Evolutionary conservation across 2,797 vertebrate species (phyloP), one percentile per base, ranked within the genome.

Genomic region (Glossophaga mutica): DNA sequence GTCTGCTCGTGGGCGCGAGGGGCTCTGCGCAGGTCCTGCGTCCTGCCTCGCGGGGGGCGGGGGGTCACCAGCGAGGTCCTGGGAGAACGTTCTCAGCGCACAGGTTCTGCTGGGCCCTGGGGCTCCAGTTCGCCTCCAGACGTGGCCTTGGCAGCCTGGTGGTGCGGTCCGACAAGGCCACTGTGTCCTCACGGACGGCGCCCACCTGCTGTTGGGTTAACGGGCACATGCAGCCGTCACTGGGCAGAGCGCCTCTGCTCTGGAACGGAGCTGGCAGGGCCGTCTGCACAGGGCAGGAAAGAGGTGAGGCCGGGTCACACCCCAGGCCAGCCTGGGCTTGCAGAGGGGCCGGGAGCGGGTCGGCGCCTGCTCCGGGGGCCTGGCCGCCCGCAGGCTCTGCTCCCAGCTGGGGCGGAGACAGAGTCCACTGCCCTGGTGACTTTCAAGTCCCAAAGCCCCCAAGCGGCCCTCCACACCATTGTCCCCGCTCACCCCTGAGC

Each of bases 181-280:
- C n/a, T 32, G 21, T n/a, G 39, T 48, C 24, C 26, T 84, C 50
- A 26, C 50, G 26, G 34, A 32, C 0, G 0, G 12, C 29, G 9
- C 32, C 57, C 9, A 22, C 37, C 82, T n/a, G 7, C 67, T 6
- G 0, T 76, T n/a, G 1, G 68, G 62, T 12, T 37, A 46, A 21
- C 11, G 39, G 68, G 34, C 7, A 0, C 10, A 8, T 4, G 19
- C 76, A 48, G 16, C 73, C 2, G 0, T 32, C n/a, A 0, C 0
- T 32, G 73, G 74, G 90, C 57, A 8, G 15, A 32, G 62, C 48
- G 8, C 70, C 12, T 19, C 34, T 29, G 48, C 24, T 10, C 9
- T 26, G n/a, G 29, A 37, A 1, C 12, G 34, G 37, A 19, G 39
- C 59, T 9, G 55, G 16, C 22, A 42, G 52, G 52, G 42, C 67